Base-by-base conservation (phyloP, 2,888 invertebrate genomes). In the Megaustenia siamemsis region DNA sequence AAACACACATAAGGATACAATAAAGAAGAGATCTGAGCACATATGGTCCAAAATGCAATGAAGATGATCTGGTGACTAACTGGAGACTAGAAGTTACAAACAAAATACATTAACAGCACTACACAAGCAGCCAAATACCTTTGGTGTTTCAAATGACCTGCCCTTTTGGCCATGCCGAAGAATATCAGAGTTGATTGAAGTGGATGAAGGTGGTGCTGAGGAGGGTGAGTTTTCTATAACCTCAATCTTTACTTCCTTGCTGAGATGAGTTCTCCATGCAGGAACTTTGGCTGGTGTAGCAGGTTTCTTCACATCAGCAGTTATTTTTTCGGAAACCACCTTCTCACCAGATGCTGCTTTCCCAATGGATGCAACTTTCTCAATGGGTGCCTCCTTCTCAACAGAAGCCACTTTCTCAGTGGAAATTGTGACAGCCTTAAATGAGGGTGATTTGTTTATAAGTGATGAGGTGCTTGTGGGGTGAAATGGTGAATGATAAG, bases 191-290 rank as follows among this genome's bases (percentile, higher is more conserved):
- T 49, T 84, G 45, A n/a, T 49, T 49, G 69, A 71, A 45, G 78
- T 43, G 15, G 83, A 77, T 35, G 83, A 68, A n/a, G 81, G 43
- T 53, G 80, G 28, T n/a, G 80, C 43, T n/a, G 71, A n/a, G 1
- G 82, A 60, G 24, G 86, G 79, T 10, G 84, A 32, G 49, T 90
- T 91, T 80, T 92, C 92, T 43, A 92, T 92, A 53, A 92, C 91
- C 86, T 92, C 92, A 83, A 92, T 91, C 87, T 91, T 91, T 24
- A 91, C 87, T 24, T 88, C 87, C 76, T 88, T 84, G 75, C 88
- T 89, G 53, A 88, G 81, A 69, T 85, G 86, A n/a, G 89, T 88
- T 85, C 90, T 88, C 92, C 91, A 91, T 1, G 89, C 88, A 28
- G 85, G 86, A 28, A 86, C 82, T 32, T 43, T 83, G 18, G 82